A percentile compares a stretch with the other conserved stretches of the same genome.
Conservation (phyloP, 1,140 invertebrate species). For the Sarcophaga bullata region DNA sequence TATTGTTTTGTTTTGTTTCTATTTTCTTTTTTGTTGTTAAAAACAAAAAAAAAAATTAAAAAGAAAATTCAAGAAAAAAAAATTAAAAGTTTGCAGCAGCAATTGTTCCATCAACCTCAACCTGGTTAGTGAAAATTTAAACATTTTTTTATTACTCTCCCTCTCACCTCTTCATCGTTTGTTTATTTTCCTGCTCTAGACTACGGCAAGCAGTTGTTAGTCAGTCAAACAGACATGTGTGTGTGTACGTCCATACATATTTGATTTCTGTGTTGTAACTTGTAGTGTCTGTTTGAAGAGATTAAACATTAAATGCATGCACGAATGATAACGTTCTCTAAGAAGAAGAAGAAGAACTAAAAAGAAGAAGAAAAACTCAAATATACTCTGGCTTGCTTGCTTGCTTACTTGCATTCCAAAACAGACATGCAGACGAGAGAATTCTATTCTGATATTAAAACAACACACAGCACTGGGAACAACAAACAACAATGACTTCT, state of each 20-base stretch:
- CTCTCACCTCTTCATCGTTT: background rate
- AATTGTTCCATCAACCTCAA: background rate
- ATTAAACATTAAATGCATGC: background rate
- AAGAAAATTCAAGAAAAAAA: no score
- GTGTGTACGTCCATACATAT: background rate
- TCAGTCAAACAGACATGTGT: background rate
- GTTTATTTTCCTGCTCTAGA: background rate
- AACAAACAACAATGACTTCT: no score
- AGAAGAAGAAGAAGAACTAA: background rate
- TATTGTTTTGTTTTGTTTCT: no score
- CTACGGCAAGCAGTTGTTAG: background rate
- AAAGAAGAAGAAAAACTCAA: background rate
- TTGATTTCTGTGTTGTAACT: background rate
- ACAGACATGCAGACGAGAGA: background rate
- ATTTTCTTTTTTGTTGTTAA: background rate
- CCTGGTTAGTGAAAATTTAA: background rate
- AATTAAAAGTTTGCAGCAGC: background rate
- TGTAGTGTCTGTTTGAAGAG: background rate
- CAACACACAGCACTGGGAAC: background rate
- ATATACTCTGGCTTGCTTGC: no score
- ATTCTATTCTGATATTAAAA: background rate
- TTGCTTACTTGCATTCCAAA: background rate
- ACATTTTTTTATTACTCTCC: background rate
- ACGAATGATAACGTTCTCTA: constrained; percentile 1
- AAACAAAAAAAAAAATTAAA: background rate